Evolutionary conservation across 1,140 invertebrate species (phyloP).

Genomic region (Agrilus planipennis): DNA sequence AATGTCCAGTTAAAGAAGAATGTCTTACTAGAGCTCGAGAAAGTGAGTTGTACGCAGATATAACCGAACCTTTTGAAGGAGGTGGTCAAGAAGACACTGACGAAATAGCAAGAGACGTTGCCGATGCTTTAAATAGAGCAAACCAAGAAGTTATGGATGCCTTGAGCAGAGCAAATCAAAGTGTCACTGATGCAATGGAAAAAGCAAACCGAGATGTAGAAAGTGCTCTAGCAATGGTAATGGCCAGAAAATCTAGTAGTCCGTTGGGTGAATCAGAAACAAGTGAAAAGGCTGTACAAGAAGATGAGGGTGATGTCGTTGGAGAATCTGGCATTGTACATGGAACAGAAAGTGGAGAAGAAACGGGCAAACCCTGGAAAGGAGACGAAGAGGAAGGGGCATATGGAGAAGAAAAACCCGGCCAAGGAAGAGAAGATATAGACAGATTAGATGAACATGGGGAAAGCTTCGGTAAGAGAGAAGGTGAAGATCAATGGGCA

Average conservation of each 20-base stretch:
- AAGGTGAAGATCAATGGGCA: not conserved
- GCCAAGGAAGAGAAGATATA: not conserved
- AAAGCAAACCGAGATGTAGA: slow-evolving; percentile 5
- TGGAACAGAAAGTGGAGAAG: not conserved
- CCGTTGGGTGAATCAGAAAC: not conserved
- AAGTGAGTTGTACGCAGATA: not conserved
- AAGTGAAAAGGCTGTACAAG: not conserved
- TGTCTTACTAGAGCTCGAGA: not conserved
- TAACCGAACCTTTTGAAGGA: not conserved
- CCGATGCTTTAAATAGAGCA: slow-evolving; percentile 2
- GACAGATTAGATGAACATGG: not conserved
- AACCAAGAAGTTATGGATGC: slow-evolving; percentile 2
- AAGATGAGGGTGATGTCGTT: not conserved
- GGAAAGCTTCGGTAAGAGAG: not conserved
- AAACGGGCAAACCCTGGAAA: not conserved
- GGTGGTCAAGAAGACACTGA: not conserved
- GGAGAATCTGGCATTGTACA: not conserved
- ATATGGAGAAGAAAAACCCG: not conserved
- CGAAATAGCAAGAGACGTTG: slow-evolving; percentile 1
- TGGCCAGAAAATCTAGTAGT: not conserved
- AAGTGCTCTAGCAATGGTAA: not conserved
- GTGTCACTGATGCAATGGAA: not conserved
- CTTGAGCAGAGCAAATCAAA: slow-evolving; percentile 2
- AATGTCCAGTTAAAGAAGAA: not conserved
- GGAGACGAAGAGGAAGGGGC: not conserved